Evolutionary conservation across 2,113 vertebrate species (phyloP).

Genomic region (Lycocorax pyrrhopterus): DNA sequence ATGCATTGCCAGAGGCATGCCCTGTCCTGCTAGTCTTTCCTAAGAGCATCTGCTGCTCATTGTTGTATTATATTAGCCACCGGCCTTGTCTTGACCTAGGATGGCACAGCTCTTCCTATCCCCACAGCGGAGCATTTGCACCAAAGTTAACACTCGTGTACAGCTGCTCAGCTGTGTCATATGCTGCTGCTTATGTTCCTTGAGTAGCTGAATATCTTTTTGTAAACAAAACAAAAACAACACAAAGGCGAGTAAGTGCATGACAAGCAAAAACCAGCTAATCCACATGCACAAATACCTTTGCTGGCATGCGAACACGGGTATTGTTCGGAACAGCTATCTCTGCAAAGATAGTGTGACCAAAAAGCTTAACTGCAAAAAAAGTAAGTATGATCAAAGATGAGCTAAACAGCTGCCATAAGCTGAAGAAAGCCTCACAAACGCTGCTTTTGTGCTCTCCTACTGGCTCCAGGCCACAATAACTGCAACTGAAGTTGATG

Average conservation of each 20-base stretch:
- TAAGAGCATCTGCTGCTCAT: background rate
- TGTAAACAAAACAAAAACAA: conserved; percentile 39
- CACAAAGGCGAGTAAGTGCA: background rate
- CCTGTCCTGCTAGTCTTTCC: background rate
- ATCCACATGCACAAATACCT: conserved; percentile 50
- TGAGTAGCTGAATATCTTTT: conserved; percentile 28
- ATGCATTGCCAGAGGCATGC: background rate
- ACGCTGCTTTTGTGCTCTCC: conserved; percentile 23
- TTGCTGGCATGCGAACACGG: background rate
- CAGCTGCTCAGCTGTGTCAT: conserved; percentile 40
- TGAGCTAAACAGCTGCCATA: conserved; percentile 54
- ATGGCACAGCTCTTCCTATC: background rate
- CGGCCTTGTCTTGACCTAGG: background rate
- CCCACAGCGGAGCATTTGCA: background rate
- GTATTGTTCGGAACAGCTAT: conserved; percentile 17
- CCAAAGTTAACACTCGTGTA: background rate
- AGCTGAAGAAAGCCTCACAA: conserved; percentile 23
- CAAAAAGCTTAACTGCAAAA: conserved; percentile 52
- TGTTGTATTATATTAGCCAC: background rate
- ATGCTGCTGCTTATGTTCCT: background rate
- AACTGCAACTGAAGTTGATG: conserved; percentile 1
- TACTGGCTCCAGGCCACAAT: conserved; percentile 24
- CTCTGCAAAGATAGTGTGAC: conserved; percentile 51
- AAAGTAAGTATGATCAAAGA: conserved; percentile 47
- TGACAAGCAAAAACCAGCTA: conserved; percentile 23